Percentiles rank a stretch among this genome's conserved stretches.
phyloP scores from a whole-genome alignment of 2,113 vertebrate species.

The Malurus melanocephalus region DNA sequence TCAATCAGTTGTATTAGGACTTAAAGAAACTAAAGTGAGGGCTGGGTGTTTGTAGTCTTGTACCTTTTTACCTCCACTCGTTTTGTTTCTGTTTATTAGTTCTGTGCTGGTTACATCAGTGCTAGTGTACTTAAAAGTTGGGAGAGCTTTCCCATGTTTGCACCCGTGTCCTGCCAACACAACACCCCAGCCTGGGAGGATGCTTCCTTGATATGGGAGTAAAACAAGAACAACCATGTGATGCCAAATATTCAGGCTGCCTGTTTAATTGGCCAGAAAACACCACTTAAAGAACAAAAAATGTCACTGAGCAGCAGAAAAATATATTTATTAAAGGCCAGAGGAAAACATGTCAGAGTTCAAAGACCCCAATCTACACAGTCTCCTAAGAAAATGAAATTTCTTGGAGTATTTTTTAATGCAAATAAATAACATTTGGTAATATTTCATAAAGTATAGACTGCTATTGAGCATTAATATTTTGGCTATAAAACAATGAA shows the following conservation, averaged over 20 bases:
- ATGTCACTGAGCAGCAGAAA: neutral
- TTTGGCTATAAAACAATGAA: neutral
- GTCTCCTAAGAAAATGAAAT: neutral
- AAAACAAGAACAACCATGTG: neutral
- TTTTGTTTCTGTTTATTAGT: neutral
- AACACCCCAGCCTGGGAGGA: neutral
- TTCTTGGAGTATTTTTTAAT: neutral
- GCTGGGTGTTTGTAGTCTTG: neutral
- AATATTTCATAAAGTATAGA: neutral
- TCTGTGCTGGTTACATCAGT: neutral
- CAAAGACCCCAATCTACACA: neutral
- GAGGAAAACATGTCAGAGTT: neutral
- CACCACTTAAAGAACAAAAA: neutral
- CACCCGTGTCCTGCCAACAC: neutral
- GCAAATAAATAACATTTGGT: neutral
- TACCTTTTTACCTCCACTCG: neutral
- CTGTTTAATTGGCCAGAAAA: neutral
- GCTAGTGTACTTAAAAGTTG: accelerated
- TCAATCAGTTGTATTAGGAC: neutral
- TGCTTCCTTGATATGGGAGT: neutral
- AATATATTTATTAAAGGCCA: neutral
- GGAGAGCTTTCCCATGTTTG: neutral
- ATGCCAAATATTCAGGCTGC: neutral
- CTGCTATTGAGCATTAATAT: neutral
- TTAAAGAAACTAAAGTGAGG: neutral